A percentile compares a stretch with the other conserved stretches of the same genome.
Conservation (phyloP, 2,113 vertebrate species). For the Kobus ellipsiprymnus region DNA sequence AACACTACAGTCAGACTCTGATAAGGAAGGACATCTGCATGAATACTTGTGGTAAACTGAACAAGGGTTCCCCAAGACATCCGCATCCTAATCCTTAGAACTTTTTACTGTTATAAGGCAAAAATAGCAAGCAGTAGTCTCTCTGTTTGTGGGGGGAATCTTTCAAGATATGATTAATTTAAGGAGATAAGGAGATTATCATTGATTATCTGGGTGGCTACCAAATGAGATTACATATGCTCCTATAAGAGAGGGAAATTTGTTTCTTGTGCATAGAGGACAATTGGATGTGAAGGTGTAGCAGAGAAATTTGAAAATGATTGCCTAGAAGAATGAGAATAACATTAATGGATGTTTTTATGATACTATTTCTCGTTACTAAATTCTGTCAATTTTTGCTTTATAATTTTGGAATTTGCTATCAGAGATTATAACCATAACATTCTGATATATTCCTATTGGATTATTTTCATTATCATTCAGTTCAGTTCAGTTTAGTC, state of each 20-base stretch:
- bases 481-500: no score
- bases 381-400: neutral
- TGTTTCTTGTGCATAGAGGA: neutral
- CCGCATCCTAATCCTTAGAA: neutral
- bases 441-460: neutral
- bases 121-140: neutral
- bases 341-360: neutral
- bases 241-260: neutral
- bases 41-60: neutral
- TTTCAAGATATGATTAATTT: neutral
- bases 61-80: neutral
- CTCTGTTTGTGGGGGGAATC: neutral
- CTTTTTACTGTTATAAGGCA: neutral
- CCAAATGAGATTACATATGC: neutral
- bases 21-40: neutral
- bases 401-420: neutral
- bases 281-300: neutral
- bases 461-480: neutral
- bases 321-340: neutral
- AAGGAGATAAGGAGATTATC: neutral
- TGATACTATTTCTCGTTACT: neutral
- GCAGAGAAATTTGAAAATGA: neutral
- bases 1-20: neutral
- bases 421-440: neutral
- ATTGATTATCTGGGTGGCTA: neutral